phyloP scores from a whole-genome alignment of 2,888 invertebrate genomes.

The Drosophila prostipennis region DNA sequence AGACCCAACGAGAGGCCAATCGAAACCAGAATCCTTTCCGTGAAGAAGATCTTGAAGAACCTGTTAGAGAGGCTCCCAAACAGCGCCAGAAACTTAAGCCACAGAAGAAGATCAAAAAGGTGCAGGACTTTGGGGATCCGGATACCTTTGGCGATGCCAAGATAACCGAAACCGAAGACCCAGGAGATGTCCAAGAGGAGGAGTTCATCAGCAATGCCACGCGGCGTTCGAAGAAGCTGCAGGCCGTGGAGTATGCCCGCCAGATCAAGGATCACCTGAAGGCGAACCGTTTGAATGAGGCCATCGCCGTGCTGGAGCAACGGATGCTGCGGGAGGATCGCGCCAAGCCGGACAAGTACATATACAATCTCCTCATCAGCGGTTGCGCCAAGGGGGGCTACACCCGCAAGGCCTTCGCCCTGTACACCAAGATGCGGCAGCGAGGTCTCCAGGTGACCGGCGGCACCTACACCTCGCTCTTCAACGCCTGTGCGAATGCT shows the following conservation, averaged over 20 bases:
- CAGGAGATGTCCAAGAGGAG: constrained; percentile 87
- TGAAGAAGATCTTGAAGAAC: constrained; percentile 8
- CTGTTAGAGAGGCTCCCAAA: not conserved
- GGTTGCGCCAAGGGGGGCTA: constrained; percentile 93
- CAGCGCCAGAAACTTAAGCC: constrained; percentile 5
- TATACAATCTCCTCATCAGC: constrained; percentile 93
- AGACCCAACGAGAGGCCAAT: constrained; percentile 62
- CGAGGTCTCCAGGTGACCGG: constrained; percentile 88
- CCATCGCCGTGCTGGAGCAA: constrained; percentile 91
- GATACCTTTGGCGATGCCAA: constrained; percentile 76
- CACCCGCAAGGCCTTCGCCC: constrained; percentile 92
- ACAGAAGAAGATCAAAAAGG: constrained; percentile 16
- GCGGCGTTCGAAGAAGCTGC: constrained; percentile 85
- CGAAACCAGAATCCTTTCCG: constrained; percentile 34
- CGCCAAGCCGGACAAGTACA: constrained; percentile 91
- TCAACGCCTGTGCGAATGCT: constrained; percentile 94
- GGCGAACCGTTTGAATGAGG: constrained; percentile 89
- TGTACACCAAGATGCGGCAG: constrained; percentile 93
- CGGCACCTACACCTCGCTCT: constrained; percentile 92
- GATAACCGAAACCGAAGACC: constrained; percentile 65
- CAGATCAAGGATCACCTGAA: constrained; percentile 88
- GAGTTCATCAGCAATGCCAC: constrained; percentile 86
- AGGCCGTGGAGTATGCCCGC: constrained; percentile 88
- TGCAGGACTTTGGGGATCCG: constrained; percentile 56
- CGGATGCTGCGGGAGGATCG: constrained; percentile 91